Base-by-base conservation (phyloP, 1,140 invertebrate species). In the Condylostylus longicornis region DNA sequence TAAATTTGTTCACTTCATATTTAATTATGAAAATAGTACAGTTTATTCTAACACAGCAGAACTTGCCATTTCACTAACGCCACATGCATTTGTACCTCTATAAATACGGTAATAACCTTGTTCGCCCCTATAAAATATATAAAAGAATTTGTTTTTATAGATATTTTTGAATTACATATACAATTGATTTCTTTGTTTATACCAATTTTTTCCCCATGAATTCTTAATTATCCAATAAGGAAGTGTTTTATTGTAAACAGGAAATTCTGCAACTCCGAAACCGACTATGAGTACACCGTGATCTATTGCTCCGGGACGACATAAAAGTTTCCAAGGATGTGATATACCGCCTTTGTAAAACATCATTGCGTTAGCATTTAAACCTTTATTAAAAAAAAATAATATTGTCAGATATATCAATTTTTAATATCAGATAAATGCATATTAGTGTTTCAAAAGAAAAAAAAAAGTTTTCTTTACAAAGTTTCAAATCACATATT, bases 341-440 rank as follows among this genome's bases (percentile, higher is more conserved):
- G 89, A 91, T 8, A 98, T 76, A n/a, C 94, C 94, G 19, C 91
- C 89, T 44, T 89, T 70, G 58, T 98, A 98, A 64, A 98, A 96
- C 69, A 94, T 88, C 85, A 98, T 95, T 2, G 87, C 88, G 66
- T 94, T 93, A 0, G 95, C 94, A 63, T 98, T 98, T 35, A 98
- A 84, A 14, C 68, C 69, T 71, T 17, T 3, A 9, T 27, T 7
- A 7, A 27, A 23, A 36, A 36, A 27, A 31, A 6, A 33, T 37
- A 7, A 37, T 8, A 9, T 9, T 37, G 5, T 30, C 29, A 12
- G 5, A 8, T 12, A 37, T 9, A 37, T 31, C 6, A 32, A 25
- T 7, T 10, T 28, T 15, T 19, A n/a, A n/a, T n/a, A n/a, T n/a
- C n/a, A n/a, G n/a, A n/a, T n/a, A n/a, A n/a, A n/a, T n/a, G n/a